Conservation (phyloP, 2,888 invertebrate genomes). For the Eupithecia pulchellata region DNA sequence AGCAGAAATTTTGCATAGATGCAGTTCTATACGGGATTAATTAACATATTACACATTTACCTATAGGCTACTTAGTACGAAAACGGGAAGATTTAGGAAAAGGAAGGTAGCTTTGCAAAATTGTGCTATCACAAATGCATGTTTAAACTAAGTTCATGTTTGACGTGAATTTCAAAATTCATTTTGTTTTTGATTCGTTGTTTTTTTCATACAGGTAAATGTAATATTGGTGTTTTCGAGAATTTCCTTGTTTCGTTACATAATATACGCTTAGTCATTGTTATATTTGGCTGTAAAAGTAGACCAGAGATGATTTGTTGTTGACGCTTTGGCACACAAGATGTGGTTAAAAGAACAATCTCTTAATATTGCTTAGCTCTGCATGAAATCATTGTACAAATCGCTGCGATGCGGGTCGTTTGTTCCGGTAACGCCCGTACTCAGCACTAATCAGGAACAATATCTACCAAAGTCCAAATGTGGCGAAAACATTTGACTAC, state of each 20-base stretch:
- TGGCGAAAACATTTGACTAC: neutral
- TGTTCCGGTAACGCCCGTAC: neutral
- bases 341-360: neutral
- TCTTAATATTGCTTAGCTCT: neutral
- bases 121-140: no score
- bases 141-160: constrained; percentile 1
- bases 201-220: neutral
- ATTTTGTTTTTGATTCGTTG: neutral
- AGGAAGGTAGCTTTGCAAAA: no score
- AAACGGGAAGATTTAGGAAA: no score
- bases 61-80: no score
- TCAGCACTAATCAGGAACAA: constrained; percentile 1
- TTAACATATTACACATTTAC: no score
- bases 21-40: neutral
- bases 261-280: neutral
- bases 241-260: neutral
- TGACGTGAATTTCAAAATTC: neutral
- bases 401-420: neutral
- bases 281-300: neutral
- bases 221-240: neutral
- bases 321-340: neutral
- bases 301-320: neutral
- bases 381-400: neutral
- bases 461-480: neutral
- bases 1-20: neutral